Evolutionary conservation across 2,888 invertebrate species (phyloP).

Genomic region (Xestoiulus laeticollis): DNA sequence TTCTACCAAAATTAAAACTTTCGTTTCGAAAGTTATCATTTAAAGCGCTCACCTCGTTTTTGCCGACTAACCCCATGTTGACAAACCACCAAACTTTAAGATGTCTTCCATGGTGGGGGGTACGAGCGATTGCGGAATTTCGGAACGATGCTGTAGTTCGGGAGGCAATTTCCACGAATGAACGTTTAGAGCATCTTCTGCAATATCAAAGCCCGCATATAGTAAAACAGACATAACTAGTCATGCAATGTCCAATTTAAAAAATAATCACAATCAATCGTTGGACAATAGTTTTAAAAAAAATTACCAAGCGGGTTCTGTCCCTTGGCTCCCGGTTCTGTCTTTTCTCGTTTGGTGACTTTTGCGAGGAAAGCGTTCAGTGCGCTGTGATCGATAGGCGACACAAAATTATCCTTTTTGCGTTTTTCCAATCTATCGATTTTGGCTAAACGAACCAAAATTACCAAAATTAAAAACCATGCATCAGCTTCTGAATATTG

Average conservation of each 20-base stretch:
- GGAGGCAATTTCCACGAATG: background rate
- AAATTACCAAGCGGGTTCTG: constrained; percentile 1
- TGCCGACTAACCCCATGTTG: background rate
- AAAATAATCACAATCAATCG: too few relatives aligned
- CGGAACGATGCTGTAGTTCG: background rate
- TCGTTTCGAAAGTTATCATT: too few relatives aligned
- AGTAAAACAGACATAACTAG: background rate
- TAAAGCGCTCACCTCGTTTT: background rate
- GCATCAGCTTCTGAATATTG: background rate
- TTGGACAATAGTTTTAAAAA: background rate
- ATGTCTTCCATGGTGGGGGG: constrained; percentile 16
- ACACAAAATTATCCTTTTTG: background rate
- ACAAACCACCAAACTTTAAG: constrained; percentile 32
- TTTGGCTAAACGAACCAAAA: background rate
- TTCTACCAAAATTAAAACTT: too few relatives aligned
- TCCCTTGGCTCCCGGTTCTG: background rate
- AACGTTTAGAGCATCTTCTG: constrained; percentile 35
- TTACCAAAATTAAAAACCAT: background rate
- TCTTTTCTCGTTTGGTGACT: constrained; percentile 19
- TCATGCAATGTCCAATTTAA: too few relatives aligned
- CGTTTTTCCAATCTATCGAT: background rate
- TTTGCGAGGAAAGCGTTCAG: constrained; percentile 6
- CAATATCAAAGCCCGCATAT: background rate
- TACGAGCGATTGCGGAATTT: background rate
- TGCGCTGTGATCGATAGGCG: constrained; percentile 1